A percentile compares a stretch with the other conserved stretches of the same genome.
phyloP scores from a whole-genome alignment of 2,113 vertebrate genomes.

The Sigmodon hispidus region DNA sequence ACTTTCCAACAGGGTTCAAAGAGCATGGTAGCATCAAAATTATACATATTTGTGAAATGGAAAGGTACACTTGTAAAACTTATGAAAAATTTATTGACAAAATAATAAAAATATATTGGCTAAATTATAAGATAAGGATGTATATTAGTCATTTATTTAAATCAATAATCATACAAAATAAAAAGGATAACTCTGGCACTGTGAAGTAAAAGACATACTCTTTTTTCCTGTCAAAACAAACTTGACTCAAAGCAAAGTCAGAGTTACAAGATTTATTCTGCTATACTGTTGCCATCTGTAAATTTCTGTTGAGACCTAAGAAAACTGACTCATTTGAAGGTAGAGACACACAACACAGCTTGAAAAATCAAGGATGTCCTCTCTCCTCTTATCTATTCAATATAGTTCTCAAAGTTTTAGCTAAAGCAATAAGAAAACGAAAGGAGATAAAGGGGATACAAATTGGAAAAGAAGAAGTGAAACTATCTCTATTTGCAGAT shows the following conservation, averaged over 20 bases:
- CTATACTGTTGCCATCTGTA: not conserved
- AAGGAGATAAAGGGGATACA: no score
- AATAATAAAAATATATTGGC: not conserved
- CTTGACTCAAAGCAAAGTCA: not conserved
- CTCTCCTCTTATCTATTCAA: no score
- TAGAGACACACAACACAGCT: no score
- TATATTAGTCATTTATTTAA: not conserved
- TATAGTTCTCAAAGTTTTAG: no score
- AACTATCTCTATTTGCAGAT: no score
- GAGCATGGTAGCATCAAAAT: not conserved
- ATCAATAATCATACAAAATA: not conserved
- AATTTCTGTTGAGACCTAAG: not conserved
- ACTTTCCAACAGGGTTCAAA: not conserved
- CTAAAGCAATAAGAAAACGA: no score
- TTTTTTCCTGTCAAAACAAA: not conserved
- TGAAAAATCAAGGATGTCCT: no score
- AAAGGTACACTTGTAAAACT: not conserved
- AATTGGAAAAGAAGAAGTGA: no score
- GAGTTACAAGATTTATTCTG: not conserved
- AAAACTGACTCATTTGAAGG: not conserved
- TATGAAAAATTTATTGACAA: constrained; percentile 29
- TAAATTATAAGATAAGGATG: not conserved
- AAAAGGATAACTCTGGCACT: not conserved
- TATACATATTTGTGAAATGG: not conserved
- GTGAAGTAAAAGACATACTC: not conserved